phyloP scores from a whole-genome alignment of 2,797 vertebrate genomes.

The Sus cebifrons region DNA sequence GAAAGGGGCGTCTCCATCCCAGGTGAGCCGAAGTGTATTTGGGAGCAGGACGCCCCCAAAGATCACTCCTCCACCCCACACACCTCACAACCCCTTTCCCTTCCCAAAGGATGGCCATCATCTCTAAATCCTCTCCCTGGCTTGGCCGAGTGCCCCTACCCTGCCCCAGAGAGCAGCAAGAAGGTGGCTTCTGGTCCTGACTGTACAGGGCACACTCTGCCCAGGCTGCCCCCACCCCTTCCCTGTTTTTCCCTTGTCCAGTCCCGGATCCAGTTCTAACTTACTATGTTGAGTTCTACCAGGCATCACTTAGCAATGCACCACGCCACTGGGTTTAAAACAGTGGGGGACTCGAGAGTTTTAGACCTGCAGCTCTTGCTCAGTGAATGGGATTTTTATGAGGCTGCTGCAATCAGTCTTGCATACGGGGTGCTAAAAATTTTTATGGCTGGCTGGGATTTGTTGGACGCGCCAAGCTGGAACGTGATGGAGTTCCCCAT shows the following conservation, averaged over 20 bases:
- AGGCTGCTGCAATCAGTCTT: conserved; percentile 83
- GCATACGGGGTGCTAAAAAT: conserved; percentile 79
- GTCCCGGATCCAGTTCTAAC: conserved; percentile 45
- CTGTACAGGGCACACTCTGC: background rate
- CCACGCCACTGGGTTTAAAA: conserved; percentile 63
- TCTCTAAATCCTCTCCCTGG: background rate
- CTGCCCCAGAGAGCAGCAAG: background rate
- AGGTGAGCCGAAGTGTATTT: background rate
- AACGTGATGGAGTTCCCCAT: conserved; percentile 85
- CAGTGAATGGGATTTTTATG: conserved; percentile 81
- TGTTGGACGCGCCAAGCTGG: conserved; percentile 80
- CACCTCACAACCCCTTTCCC: background rate
- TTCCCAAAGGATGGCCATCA: background rate
- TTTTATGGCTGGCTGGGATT: conserved; percentile 86
- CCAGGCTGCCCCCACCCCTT: background rate
- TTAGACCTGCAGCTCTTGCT: conserved; percentile 82
- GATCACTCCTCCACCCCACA: background rate
- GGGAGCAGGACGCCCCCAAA: no score
- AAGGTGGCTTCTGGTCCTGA: background rate
- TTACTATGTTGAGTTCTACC: conserved; percentile 56
- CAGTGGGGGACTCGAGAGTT: conserved; percentile 73
- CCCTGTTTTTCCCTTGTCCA: background rate
- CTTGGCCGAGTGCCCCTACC: background rate
- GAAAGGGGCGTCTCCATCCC: background rate
- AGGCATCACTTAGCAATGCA: background rate